Evolutionary conservation across 2,113 vertebrate species (phyloP), one percentile per base, ranked within the genome.

Genomic region (Promerops cafer): DNA sequence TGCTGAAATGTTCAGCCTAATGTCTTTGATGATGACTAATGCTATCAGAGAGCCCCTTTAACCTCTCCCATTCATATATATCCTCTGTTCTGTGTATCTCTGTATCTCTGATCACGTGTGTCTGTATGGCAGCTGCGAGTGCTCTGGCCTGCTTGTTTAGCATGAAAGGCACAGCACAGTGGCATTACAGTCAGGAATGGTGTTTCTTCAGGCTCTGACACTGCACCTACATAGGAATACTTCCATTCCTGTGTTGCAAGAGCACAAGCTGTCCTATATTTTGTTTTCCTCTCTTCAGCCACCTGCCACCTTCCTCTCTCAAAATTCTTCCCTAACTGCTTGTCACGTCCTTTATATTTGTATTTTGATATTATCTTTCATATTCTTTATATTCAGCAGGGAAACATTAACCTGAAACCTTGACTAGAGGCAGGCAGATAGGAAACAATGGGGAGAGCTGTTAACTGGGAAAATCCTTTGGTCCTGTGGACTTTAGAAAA

Each of bases 211-310:
- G 31, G 21, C 10, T 85, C 31, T 70, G 52, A 23, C 23, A 53
- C 40, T 17, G 14, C 18, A 21, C 8, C 4, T 27, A 4, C 0
- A 0, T 33, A 26, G 53, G 12, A 70, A 17, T 19, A 11, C 16
- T 37, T 88, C 52, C 13, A n/a, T 35, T 72, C 21, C 20, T 49
- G 19, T 21, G 15, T 21, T n/a, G 13, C 63, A 54, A 68, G n/a
- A 71, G 2, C 6, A 1, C 15, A 78, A 54, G 10, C 2, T 28
- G 65, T 83, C 27, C 49, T 64, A 18, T 2, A 18, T 69, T 88
- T 90, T 69, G 16, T 61, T 21, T 66, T 66, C 17, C 13, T 59
- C 15, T 79, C 31, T 59, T 59, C 22, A 57, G 19, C 6, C 0
- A 14, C 10, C 16, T 74, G 20, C 5, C 21, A 33, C 16, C 22